Conservation (phyloP, 2,888 invertebrate species). For the Idaea straminata region DNA sequence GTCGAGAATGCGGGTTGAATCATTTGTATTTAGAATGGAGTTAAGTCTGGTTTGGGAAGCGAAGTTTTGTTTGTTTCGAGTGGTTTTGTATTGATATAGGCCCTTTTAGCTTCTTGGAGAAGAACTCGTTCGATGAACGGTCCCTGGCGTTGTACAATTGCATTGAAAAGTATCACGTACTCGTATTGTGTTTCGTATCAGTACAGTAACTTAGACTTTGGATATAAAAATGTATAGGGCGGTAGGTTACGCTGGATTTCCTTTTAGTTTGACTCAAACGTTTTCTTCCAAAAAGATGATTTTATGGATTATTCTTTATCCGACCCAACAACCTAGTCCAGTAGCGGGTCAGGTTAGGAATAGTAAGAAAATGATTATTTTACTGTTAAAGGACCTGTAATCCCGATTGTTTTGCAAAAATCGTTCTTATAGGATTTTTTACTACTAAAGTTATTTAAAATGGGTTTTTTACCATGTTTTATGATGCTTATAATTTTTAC, state of each 20-base stretch:
- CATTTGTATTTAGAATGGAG: constrained; percentile 41
- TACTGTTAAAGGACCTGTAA: too few relatives aligned
- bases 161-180: constrained; percentile 58
- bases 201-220: constrained; percentile 30
- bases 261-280: constrained; percentile 13
- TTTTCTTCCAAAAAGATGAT: background rate
- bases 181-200: constrained; percentile 44
- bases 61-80: constrained; percentile 42
- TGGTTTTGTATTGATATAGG: constrained; percentile 45
- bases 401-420: too few relatives aligned
- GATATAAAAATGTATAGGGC: constrained; percentile 23
- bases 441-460: too few relatives aligned
- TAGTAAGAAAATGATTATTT: too few relatives aligned
- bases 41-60: constrained; percentile 42
- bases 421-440: too few relatives aligned
- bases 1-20: constrained; percentile 40
- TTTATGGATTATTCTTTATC: constrained; percentile 12
- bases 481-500: too few relatives aligned
- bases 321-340: too few relatives aligned
- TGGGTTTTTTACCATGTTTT: too few relatives aligned
- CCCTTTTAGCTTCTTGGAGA: constrained; percentile 47
- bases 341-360: too few relatives aligned
- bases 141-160: constrained; percentile 70
- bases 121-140: constrained; percentile 69
- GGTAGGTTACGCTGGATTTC: constrained; percentile 26